Base-by-base conservation (phyloP, 1,140 invertebrate species). In the Drosophila nigromelanica region DNA sequence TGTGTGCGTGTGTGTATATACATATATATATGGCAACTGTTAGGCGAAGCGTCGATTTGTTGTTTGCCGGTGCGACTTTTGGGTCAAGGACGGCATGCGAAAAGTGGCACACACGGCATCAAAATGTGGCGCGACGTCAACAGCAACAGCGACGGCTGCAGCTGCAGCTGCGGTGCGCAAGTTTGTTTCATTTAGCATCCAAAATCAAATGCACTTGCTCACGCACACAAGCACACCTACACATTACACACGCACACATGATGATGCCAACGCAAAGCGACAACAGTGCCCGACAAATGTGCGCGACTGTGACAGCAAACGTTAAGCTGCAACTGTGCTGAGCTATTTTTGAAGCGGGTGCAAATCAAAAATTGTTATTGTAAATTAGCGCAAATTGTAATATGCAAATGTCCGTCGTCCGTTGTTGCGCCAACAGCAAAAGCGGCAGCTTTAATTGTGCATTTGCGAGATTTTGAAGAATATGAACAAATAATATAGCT, bases 61-160 rank as follows among this genome's bases (percentile, higher is more conserved):
- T 59, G 39, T 58, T 71, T 72, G 62, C 62, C 69, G 62, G 62
- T 67, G 47, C 39, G 59, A 18, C 52, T 72, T 66, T 72, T 73
- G 42, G 70, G 70, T 67, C 70, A 73, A 68, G 70, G 70, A 68
- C 70, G 70, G 21, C 63, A 68, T 68, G 63, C 50, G 50, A 73
- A 73, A 73, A 68, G 63, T 73, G 39, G 70, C 63, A 68, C 70
- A 73, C 24, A 67, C 63, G 42, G 45, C 62, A 71, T 37, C 45
- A 56, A 56, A 68, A 64, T 71, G 61, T 51, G 52, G 52, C 68
- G 52, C 61, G 68, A 39, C 60, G 63, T 73, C 42, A 73, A 68
- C 68, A 68, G 70, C 55, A 63, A 7, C 8, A 50, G 48, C 70
- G 60, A 40, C 63, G 55, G 48, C 47, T 54, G 61, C 30, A 51